phyloP scores from a whole-genome alignment of 2,113 vertebrate species.

The Panurus biarmicus region DNA sequence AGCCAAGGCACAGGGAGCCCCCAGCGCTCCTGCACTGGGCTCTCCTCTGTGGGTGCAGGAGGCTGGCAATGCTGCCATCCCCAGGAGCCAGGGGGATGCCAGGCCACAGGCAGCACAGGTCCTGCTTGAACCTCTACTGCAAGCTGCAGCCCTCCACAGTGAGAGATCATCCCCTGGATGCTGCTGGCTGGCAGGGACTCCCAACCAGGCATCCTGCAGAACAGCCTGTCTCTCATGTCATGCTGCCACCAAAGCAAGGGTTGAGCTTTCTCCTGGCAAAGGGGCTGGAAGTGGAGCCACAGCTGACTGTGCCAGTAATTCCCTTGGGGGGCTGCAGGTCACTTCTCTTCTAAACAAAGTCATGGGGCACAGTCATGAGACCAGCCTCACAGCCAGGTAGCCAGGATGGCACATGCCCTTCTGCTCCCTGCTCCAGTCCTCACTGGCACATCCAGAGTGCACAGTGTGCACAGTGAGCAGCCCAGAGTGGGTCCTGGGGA shows the following conservation, averaged over 20 bases:
- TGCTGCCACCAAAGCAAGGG: not conserved
- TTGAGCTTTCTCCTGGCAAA: not conserved
- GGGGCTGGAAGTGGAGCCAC: not conserved
- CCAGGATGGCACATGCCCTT: not conserved
- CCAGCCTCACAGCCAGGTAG: not conserved
- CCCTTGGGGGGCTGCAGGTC: not conserved
- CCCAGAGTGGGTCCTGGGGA: not conserved
- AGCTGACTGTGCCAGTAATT: not conserved
- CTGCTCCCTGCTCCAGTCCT: not conserved
- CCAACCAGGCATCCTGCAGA: not conserved
- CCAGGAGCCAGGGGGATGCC: not conserved
- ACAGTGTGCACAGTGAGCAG: not conserved
- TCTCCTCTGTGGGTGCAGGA: fast-evolving
- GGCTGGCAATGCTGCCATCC: not conserved
- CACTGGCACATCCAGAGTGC: not conserved
- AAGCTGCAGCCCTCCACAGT: not conserved
- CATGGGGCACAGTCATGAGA: not conserved
- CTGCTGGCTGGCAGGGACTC: not conserved
- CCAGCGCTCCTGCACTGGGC: not conserved
- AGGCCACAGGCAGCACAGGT: not conserved
- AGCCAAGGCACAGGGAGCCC: not conserved
- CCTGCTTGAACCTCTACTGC: not conserved
- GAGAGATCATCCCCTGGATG: not conserved
- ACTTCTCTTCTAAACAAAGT: not conserved
- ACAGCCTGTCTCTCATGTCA: not conserved